Base-by-base conservation (phyloP, 2,113 vertebrate genomes). In the Ictalurus punctatus region DNA sequence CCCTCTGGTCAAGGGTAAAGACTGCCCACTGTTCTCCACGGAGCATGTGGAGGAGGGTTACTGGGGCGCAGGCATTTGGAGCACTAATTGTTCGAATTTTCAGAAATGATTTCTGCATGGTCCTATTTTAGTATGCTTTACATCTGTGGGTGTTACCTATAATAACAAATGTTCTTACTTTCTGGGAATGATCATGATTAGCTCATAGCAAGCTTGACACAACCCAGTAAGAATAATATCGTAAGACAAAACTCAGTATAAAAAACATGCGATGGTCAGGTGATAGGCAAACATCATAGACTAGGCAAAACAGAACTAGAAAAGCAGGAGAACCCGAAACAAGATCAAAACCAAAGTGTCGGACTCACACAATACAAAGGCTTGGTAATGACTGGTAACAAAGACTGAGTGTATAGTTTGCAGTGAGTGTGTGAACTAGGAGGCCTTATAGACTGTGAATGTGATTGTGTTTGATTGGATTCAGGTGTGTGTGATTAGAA, bases 1-100 rank as follows among this genome's bases (percentile, higher is more conserved):
- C 94, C 95, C 96, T 96, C 95, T 94, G 95, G 95, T 96, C 94
- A 97, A 97, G 95, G 95, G 95, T 95, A 97, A 83, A 92, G 93
- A 92, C 94, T 96, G 94, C 95, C 96, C 86, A 84, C 95, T 95
- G 93, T 95, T 96, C 93, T 91, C 73, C 88, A 65, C 73, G 56
- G 54, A 84, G 65, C 80, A 21, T 37, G 63, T 34, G 16, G 63
- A 80, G 48, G 56, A 27, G 23, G 40, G 23, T 78, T 78, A 48
- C 40, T 48, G 21, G 19, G 40, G 4, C 40, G 14, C 44, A 48
- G 40, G 5, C 44, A 78, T 52, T 48, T 78, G 74, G 40, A 5
- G 23, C 40, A 48, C 10, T 5, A 48, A 25, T 76, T 48, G 21
- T 52, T 27, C 16, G 19, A 73, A 73, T 17, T 37, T 34, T 37